A percentile compares a stretch with the other conserved stretches of the same genome.
phyloP scores from a whole-genome alignment of 1,140 invertebrate species.

The Drosophila funebris region DNA sequence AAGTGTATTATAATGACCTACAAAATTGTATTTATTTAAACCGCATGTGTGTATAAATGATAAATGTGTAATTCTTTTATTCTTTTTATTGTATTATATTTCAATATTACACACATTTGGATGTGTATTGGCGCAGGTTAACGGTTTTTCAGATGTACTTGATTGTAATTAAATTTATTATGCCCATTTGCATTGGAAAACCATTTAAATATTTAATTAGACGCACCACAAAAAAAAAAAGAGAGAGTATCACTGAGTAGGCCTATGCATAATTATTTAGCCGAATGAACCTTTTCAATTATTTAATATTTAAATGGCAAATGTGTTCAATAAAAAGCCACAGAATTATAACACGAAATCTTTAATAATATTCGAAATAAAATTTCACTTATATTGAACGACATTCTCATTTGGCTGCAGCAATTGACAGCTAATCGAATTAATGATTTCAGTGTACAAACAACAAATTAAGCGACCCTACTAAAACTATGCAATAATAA shows the following conservation, averaged over 20 bases:
- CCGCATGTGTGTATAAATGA: conserved; percentile 27
- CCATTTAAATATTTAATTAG: conserved; percentile 77
- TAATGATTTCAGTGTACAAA: not conserved
- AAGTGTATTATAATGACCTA: conserved; percentile 35
- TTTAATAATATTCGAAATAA: not conserved
- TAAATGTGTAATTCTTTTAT: conserved; percentile 21
- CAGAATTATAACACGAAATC: not conserved
- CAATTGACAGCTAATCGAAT: conserved; percentile 6
- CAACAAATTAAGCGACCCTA: conserved; percentile 12
- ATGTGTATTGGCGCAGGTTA: conserved; percentile 7
- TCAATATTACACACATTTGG: too few relatives aligned
- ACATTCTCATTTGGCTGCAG: not conserved
- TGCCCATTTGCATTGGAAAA: conserved; percentile 74
- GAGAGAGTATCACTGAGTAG: not conserved
- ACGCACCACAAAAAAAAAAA: conserved; percentile 32
- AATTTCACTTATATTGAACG: not conserved
- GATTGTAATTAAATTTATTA: conserved; percentile 78
- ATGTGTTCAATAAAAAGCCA: not conserved
- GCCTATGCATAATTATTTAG: conserved; percentile 35
- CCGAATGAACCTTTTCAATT: conserved; percentile 46
- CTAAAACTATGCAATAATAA: conserved; percentile 56
- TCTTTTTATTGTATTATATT: conserved; percentile 50
- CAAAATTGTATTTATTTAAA: conserved; percentile 66
- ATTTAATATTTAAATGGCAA: conserved; percentile 22
- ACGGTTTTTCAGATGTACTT: conserved; percentile 39